Percentiles rank a stretch among this genome's conserved stretches.
Evolutionary conservation across 2,888 invertebrate genomes (phyloP).

Genomic region (Lobophora halterata): DNA sequence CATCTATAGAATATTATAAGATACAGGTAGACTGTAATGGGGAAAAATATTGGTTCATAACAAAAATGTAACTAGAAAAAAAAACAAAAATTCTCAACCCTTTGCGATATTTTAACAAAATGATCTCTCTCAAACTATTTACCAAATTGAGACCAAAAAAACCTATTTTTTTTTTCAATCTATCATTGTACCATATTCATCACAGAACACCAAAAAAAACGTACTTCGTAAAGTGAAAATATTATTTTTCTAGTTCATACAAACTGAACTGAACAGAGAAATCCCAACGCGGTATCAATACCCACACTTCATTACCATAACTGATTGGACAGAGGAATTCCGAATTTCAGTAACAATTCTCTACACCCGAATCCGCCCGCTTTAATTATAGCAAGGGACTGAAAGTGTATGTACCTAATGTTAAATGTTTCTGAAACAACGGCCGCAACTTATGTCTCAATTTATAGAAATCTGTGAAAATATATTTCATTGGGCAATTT

Average conservation of each 20-base stretch:
- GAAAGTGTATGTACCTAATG: slow-evolving; percentile 48
- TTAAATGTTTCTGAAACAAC: slow-evolving; percentile 37
- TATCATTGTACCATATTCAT: too few species aligned
- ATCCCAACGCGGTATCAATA: slow-evolving; percentile 48
- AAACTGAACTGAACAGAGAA: slow-evolving; percentile 28
- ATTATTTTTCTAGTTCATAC: slow-evolving; percentile 9
- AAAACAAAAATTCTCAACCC: too few species aligned
- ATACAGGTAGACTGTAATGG: too few species aligned
- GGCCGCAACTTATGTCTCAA: slow-evolving; percentile 17
- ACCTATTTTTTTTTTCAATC: too few species aligned
- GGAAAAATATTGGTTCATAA: too few species aligned
- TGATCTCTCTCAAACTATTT: too few species aligned
- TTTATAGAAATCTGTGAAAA: slow-evolving; percentile 7
- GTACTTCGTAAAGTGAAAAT: not conserved
- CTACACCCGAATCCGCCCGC: slow-evolving; percentile 19
- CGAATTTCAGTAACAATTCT: slow-evolving; percentile 34
- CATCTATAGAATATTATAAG: too few species aligned
- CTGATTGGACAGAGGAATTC: slow-evolving; percentile 55
- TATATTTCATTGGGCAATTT: too few species aligned
- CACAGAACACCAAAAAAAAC: slow-evolving; percentile 3
- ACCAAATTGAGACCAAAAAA: too few species aligned
- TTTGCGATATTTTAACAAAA: too few species aligned
- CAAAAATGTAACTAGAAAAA: too few species aligned
- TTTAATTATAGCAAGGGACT: slow-evolving; percentile 54
- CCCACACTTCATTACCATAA: slow-evolving; percentile 66